These are phyloP conservation scores for Chitala chitala DNA, from an alignment of 2,113 vertebrate genomes.

Conservation along the genomic window DNA sequence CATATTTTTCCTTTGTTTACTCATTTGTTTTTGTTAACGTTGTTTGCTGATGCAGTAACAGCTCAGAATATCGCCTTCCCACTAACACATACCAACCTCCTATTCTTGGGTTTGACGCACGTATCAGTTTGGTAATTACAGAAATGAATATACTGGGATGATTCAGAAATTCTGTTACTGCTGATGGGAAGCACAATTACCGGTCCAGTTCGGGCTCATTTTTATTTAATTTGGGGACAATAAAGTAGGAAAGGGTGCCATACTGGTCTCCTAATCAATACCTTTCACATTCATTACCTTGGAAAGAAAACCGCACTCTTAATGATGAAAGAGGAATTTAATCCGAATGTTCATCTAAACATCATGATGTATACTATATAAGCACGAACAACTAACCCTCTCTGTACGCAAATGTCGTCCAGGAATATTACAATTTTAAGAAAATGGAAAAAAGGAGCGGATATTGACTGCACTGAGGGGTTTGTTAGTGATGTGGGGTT, in stretches of 20 bases:
- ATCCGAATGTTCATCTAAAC: too few species aligned
- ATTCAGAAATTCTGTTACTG: not conserved
- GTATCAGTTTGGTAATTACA: not conserved
- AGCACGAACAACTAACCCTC: too few species aligned
- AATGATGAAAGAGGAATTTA: not conserved
- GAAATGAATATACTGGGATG: conserved; percentile 2
- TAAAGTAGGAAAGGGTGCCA: not conserved
- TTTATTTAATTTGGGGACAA: not conserved
- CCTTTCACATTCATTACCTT: not conserved
- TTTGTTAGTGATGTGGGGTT: too few species aligned
- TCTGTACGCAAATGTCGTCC: too few species aligned
- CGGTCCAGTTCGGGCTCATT: not conserved
- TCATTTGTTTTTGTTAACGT: conserved; percentile 1
- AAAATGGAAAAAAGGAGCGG: too few species aligned
- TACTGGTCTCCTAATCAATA: not conserved
- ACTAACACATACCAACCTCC: not conserved
- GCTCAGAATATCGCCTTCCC: not conserved
- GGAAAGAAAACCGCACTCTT: not conserved
- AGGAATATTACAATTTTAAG: too few species aligned
- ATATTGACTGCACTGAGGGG: too few species aligned
- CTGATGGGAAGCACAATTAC: not conserved
- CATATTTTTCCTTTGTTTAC: too few species aligned
- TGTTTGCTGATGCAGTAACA: not conserved
- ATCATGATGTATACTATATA: too few species aligned
- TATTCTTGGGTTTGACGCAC: not conserved